Evolutionary conservation across 2,797 vertebrate species (phyloP).

Genomic region (Rallus crepitans): DNA sequence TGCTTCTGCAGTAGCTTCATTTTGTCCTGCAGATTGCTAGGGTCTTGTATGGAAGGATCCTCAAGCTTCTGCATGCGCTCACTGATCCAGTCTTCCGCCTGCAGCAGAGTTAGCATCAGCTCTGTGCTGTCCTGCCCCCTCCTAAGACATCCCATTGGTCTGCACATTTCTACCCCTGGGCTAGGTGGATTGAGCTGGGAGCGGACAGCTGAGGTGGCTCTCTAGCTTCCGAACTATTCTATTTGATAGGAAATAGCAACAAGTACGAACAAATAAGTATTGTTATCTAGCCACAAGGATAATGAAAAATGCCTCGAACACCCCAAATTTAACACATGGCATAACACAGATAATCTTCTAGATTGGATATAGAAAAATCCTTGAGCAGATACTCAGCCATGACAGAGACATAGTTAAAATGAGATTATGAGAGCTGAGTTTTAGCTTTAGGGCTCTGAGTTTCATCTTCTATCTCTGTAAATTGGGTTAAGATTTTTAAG

Average conservation of each 20-base stretch:
- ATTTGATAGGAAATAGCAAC: not conserved
- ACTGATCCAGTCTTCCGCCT: constrained; percentile 89
- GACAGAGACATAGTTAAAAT: not conserved
- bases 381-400: not conserved
- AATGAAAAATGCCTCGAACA: not conserved
- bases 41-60: constrained; percentile 80
- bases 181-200: not conserved
- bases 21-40: constrained; percentile 83
- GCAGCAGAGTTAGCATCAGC: not conserved
- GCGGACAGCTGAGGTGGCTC: not conserved
- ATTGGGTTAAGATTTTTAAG: not conserved
- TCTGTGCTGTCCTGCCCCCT: not conserved
- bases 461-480: not conserved
- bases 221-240: not conserved
- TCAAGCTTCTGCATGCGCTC: constrained; percentile 85
- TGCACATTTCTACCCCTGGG: not conserved
- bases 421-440: not conserved
- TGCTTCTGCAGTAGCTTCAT: constrained; percentile 90
- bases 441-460: not conserved
- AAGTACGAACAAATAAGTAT: not conserved
- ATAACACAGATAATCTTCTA: not conserved
- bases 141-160: not conserved
- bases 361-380: not conserved
- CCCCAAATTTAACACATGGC: not conserved
- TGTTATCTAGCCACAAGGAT: not conserved